phyloP scores from a whole-genome alignment of 2,113 vertebrate genomes.

The Dicerorhinus sumatrensis region DNA sequence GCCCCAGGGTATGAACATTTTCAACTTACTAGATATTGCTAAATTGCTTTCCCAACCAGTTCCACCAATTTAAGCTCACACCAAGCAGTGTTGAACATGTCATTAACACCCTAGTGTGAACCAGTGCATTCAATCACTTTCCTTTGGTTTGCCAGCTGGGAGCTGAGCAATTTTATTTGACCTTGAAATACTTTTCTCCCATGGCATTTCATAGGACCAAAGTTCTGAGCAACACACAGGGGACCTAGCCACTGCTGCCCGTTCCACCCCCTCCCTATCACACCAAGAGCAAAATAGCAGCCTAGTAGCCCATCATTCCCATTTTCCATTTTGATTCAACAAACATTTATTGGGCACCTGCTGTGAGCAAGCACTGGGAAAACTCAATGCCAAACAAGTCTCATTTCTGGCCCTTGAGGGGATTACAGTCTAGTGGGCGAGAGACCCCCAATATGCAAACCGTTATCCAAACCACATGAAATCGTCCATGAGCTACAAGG shows the following conservation, averaged over 20 bases:
- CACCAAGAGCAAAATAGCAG: neutral
- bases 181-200: neutral
- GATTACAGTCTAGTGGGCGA: neutral
- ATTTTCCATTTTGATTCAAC: conserved; percentile 14
- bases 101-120: neutral
- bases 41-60: neutral
- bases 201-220: neutral
- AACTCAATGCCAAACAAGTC: neutral
- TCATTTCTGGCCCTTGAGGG: neutral
- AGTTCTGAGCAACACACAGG: neutral
- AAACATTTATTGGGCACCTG: neutral
- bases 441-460: neutral
- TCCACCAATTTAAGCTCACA: neutral
- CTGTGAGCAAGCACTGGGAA: neutral
- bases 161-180: neutral
- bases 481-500: neutral
- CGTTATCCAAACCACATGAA: neutral
- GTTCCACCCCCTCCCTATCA: neutral
- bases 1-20: neutral
- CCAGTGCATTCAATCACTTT: neutral
- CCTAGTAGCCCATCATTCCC: neutral
- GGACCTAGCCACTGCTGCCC: neutral
- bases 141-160: neutral
- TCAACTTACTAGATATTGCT: neutral
- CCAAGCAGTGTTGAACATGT: neutral